These are phyloP conservation scores for Ctenopoma kingsleyae DNA, from an alignment of 2,797 vertebrate species.

Conservation along the genomic window DNA sequence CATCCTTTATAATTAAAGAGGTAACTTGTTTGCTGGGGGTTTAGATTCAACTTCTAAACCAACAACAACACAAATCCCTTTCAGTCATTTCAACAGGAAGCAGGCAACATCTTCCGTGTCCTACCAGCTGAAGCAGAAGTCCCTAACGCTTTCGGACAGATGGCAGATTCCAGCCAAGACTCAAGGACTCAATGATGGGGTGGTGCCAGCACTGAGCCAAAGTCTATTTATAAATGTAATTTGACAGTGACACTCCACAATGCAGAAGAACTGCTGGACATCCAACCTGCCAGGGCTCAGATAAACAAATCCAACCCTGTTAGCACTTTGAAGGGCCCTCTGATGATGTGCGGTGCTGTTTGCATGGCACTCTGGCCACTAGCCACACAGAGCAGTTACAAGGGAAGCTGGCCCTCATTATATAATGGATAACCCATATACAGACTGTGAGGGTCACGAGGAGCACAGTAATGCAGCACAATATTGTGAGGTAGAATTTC, in stretches of 20 bases:
- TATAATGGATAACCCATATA: slow-evolving; percentile 28
- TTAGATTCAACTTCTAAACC: not conserved
- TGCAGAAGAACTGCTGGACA: slow-evolving; percentile 60
- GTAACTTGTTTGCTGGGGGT: too few species aligned
- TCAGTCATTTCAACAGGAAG: slow-evolving; percentile 13
- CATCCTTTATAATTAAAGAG: not conserved
- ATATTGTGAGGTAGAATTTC: not conserved
- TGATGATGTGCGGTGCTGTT: slow-evolving; percentile 36
- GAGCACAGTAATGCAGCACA: slow-evolving; percentile 16
- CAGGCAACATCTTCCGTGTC: slow-evolving; percentile 18
- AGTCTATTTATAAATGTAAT: slow-evolving; percentile 79
- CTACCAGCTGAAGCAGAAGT: slow-evolving; percentile 31
- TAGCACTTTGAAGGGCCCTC: slow-evolving; percentile 48
- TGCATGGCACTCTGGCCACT: slow-evolving; percentile 29
- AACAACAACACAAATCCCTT: slow-evolving; percentile 5
- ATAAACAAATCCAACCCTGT: slow-evolving; percentile 67
- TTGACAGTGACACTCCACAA: slow-evolving; percentile 69
- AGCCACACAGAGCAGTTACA: slow-evolving; percentile 27
- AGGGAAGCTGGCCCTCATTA: slow-evolving; percentile 33
- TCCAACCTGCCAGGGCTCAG: slow-evolving; percentile 54
- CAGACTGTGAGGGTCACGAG: slow-evolving; percentile 4
- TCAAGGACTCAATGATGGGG: slow-evolving; percentile 59
- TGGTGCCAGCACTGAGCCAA: slow-evolving; percentile 57
- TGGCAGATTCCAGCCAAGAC: slow-evolving; percentile 66
- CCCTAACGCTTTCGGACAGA: slow-evolving; percentile 64